A percentile compares a stretch with the other conserved stretches of the same genome.
Evolutionary conservation across 2,797 vertebrate species (phyloP).

Genomic region (Premnoplex brunnescens): DNA sequence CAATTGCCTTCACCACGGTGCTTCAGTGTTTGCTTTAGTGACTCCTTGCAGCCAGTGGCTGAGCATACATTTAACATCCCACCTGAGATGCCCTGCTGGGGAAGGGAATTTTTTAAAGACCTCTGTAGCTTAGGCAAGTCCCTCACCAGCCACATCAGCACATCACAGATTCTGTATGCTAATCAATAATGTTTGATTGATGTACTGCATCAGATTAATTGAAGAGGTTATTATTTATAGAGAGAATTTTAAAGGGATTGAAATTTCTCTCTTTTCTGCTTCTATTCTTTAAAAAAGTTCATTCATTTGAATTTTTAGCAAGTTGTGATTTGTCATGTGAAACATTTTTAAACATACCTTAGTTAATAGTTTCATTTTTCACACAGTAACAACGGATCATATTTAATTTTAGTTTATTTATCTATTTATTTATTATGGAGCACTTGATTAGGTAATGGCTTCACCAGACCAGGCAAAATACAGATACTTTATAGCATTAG

Average conservation of each 20-base stretch:
- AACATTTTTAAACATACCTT: background rate
- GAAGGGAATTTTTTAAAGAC: conserved; percentile 17
- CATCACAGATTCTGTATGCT: background rate
- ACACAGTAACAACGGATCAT: background rate
- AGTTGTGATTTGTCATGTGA: background rate
- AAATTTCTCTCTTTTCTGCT: background rate
- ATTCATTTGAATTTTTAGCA: conserved; percentile 16
- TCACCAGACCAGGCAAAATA: background rate
- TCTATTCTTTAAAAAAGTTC: background rate
- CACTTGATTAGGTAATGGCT: background rate
- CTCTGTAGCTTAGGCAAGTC: background rate
- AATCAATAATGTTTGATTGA: conserved; percentile 57
- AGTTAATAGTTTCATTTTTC: conserved; percentile 21
- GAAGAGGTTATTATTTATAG: conserved; percentile 3
- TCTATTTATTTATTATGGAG: conserved; percentile 14
- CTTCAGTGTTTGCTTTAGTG: conserved; percentile 80
- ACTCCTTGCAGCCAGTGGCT: conserved; percentile 66
- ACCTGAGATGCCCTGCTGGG: background rate
- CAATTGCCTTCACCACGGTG: conserved; percentile 69
- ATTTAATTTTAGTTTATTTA: conserved; percentile 10
- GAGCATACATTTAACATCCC: conserved; percentile 74
- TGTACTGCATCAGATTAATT: conserved; percentile 43
- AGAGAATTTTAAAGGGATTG: background rate
- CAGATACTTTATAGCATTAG: background rate
- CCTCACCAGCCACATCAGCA: background rate